A percentile compares a stretch with the other conserved stretches of the same genome.
phyloP scores from a whole-genome alignment of 2,888 invertebrate species.

The Hylaea fasciaria region DNA sequence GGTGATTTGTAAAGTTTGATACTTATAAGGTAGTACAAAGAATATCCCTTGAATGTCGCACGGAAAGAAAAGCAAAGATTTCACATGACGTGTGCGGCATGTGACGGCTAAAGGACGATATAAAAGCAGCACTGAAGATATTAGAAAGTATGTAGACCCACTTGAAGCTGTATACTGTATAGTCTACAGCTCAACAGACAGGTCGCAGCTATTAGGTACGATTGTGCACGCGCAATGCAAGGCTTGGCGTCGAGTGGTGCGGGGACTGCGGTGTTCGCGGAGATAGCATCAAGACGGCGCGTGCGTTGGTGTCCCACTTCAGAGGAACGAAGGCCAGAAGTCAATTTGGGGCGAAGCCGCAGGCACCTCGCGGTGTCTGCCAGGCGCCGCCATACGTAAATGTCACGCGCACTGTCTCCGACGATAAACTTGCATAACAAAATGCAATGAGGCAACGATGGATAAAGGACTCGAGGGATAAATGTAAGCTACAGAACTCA shows the following conservation, averaged over 20 bases:
- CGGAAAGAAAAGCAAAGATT: too few relatives aligned
- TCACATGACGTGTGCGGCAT: too few relatives aligned
- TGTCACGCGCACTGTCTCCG: slow-evolving; percentile 71
- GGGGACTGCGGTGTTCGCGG: slow-evolving; percentile 35
- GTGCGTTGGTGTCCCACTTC: slow-evolving; percentile 65
- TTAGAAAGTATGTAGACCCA: slow-evolving; percentile 49
- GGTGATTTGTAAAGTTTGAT: not conserved
- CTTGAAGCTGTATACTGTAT: slow-evolving; percentile 36
- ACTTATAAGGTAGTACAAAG: too few relatives aligned
- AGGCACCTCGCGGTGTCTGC: slow-evolving; percentile 62
- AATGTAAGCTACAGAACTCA: slow-evolving; percentile 31
- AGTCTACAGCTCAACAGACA: too few relatives aligned
- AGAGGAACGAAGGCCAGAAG: slow-evolving; percentile 68
- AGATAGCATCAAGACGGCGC: slow-evolving; percentile 50
- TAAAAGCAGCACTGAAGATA: slow-evolving; percentile 20
- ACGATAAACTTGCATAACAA: slow-evolving; percentile 62
- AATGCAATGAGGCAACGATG: slow-evolving; percentile 40
- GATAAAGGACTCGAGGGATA: slow-evolving; percentile 42
- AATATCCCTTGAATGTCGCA: not conserved
- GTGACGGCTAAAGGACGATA: not conserved
- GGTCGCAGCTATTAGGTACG: too few relatives aligned
- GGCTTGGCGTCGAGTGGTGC: slow-evolving; percentile 49
- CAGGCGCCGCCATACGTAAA: slow-evolving; percentile 59
- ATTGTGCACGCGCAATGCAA: slow-evolving; percentile 50
- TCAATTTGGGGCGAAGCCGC: slow-evolving; percentile 70